Evolutionary conservation across 1,140 invertebrate species (phyloP), one percentile per base, ranked within the genome.

Genomic region (Zaprionus vittiger): DNA sequence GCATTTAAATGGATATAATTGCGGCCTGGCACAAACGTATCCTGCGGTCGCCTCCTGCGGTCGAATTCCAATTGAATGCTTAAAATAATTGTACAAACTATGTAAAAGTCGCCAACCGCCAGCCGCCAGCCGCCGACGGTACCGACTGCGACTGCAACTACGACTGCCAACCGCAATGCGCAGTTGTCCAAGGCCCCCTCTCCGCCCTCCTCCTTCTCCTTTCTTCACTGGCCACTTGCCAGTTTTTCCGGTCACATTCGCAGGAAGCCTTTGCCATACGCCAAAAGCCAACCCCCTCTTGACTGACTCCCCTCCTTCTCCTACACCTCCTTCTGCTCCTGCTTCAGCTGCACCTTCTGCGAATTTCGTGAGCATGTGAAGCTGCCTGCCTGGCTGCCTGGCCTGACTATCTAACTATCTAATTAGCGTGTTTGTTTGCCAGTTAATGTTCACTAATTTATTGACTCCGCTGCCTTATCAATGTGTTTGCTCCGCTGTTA

Each of bases 1-100:
- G 84, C 84, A 90, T 78, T 89, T 89, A 90, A 89, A 90, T 89
- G 84, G 85, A 89, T 84, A 81, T 89, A 90, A 89, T 89, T 89
- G 84, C 74, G 34, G 63, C 57, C 55, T 63, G 71, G 44, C 67
- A 65, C 57, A 63, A 17, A 49, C 41, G 20, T 47, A 62, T 62
- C 79, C 79, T 89, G 84, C 81, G 85, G 85, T 89, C 67, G 74
- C 56, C 38, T 47, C 49, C 75, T 91, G 89, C 79, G 87, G 87
- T 91, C 72, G 73, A 81, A 87, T 72, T 79, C 67, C 72, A 91
- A 91, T 91, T 84, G 89, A 87, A 91, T 89, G 85, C 77, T 89
- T 89, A 84, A 79, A 89, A 89, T 89, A 89, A 89, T 89, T 91
- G 87, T 75, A 77, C 76, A 84, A 83, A 86, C 72, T 72, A 79